Evolutionary conservation across 2,888 invertebrate genomes (phyloP).

Genomic region (Megalurothrips usitatus): DNA sequence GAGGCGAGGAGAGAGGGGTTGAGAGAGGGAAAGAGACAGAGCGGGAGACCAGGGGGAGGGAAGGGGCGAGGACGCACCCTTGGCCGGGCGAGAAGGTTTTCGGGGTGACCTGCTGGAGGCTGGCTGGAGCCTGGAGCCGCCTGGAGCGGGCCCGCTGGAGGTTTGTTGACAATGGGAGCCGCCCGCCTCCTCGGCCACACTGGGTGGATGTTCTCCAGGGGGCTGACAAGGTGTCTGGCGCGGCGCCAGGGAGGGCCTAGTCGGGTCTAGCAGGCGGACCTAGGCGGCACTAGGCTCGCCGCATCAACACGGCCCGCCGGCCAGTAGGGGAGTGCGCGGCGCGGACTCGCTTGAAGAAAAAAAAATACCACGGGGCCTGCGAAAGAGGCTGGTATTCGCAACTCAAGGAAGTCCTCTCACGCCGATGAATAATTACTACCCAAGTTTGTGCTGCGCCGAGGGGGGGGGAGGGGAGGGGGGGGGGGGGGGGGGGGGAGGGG

Average conservation of each 20-base stretch:
- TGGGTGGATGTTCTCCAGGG: background rate
- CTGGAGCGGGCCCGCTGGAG: background rate
- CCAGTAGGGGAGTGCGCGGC: background rate
- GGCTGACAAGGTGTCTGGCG: constrained; percentile 11
- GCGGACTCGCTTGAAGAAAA: background rate
- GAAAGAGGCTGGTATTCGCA: background rate
- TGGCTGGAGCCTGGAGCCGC: background rate
- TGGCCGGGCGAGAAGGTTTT: background rate
- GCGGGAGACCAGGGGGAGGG: no score
- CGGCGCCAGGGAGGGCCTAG: constrained; percentile 32
- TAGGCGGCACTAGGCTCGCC: background rate
- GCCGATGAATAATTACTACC: no score
- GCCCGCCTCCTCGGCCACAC: background rate
- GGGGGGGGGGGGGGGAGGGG: no score
- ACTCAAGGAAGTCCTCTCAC: no score
- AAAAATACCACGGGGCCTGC: background rate
- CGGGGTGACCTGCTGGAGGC: background rate
- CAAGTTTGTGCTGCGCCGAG: no score
- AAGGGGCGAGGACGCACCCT: background rate
- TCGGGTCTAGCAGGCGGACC: constrained; percentile 11
- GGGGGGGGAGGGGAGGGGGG: no score
- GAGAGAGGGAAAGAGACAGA: no score
- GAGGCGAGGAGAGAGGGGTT: no score
- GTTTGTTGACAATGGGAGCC: background rate
- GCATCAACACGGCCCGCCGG: background rate